Percentiles rank a stretch among this genome's conserved stretches.
Evolutionary conservation across 2,113 vertebrate species (phyloP).

Genomic region (Synodontis membranacea): DNA sequence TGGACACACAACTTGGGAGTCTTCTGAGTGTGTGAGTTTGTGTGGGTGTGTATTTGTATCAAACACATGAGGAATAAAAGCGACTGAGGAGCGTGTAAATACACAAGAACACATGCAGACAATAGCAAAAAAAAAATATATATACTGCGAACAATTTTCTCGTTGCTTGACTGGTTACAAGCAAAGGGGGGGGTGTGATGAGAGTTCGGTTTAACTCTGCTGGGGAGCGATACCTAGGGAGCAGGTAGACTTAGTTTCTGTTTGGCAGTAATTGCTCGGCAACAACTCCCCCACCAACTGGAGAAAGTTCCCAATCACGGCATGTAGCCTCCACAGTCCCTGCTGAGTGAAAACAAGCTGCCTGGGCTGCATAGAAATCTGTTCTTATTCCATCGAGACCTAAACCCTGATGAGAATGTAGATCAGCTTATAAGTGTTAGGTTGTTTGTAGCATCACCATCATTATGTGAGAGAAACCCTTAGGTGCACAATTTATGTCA

Average conservation of each 20-base stretch:
- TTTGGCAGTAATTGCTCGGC: conserved; percentile 56
- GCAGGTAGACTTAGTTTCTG: conserved; percentile 52
- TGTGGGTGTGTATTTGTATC: background rate
- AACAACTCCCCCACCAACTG: conserved; percentile 50
- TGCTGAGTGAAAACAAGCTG: conserved; percentile 55
- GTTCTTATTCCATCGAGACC: conserved; percentile 21
- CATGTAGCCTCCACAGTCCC: conserved; percentile 41
- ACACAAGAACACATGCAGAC: background rate
- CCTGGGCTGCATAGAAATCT: conserved; percentile 31
- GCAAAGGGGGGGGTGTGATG: conserved; percentile 44
- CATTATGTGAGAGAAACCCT: background rate
- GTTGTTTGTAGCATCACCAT: conserved; percentile 40
- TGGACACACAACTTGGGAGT: background rate
- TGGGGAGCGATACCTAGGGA: conserved; percentile 50
- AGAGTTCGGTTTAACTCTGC: conserved; percentile 46
- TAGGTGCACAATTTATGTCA: background rate
- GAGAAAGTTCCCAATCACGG: conserved; percentile 38
- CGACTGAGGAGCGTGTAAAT: background rate
- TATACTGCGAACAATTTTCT: conserved; percentile 40
- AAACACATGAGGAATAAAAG: conserved; percentile 24
- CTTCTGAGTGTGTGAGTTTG: conserved; percentile 19
- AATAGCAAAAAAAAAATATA: background rate
- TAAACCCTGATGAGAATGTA: background rate
- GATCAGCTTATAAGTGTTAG: conserved; percentile 34
- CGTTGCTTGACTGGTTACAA: conserved; percentile 29